Conservation (phyloP, 2,113 vertebrate genomes). For the Acrocephalus arundinaceus region DNA sequence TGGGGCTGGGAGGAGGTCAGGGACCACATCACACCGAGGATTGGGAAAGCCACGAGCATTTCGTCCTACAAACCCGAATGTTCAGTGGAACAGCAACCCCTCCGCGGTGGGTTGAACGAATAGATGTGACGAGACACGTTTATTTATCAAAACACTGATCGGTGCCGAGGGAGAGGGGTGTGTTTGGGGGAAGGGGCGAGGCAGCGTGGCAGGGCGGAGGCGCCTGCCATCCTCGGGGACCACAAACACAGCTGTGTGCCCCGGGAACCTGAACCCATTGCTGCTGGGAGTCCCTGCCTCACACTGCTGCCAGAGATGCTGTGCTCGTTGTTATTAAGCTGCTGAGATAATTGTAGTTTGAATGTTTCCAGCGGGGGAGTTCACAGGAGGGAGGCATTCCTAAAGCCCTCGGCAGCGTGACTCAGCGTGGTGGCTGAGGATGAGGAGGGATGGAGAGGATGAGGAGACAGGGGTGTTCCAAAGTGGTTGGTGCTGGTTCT, state of each 20-base stretch:
- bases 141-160: neutral
- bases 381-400: neutral
- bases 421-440: neutral
- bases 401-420: neutral
- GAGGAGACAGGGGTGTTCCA: neutral
- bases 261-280: neutral
- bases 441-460: too few relatives aligned
- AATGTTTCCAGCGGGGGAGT: neutral
- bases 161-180: neutral
- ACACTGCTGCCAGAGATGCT: neutral
- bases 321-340: neutral
- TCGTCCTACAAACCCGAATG: neutral
- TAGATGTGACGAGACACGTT: neutral
- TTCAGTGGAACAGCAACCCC: neutral
- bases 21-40: accelerated
- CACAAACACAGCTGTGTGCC: neutral
- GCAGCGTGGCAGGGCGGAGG: neutral
- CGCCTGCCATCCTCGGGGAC: neutral
- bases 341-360: neutral
- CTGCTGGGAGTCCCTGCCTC: neutral
- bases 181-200: neutral
- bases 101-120: accelerated
- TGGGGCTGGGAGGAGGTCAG: neutral
- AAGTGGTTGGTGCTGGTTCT: neutral
- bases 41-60: accelerated